Evolutionary conservation across 2,888 invertebrate species (phyloP).

Genomic region (Idaea straminata): DNA sequence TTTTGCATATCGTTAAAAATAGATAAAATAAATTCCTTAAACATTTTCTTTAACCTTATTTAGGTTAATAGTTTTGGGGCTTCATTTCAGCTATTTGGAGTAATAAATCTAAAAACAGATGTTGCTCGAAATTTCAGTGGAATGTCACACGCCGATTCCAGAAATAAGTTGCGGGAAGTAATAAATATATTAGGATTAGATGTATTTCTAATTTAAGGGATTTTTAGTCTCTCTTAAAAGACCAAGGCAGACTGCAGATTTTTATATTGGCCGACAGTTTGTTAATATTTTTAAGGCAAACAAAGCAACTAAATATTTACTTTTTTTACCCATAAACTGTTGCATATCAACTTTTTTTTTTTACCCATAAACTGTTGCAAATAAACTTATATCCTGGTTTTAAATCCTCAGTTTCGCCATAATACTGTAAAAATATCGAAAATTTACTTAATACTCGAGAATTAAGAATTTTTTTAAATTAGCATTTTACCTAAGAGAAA

Average conservation of each 20-base stretch:
- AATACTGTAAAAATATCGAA: too few relatives aligned
- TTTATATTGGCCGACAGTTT: too few relatives aligned
- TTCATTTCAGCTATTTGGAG: not conserved
- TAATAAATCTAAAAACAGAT: not conserved
- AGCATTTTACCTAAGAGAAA: too few relatives aligned
- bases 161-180: not conserved
- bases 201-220: not conserved
- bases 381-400: too few relatives aligned
- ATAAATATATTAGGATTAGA: not conserved
- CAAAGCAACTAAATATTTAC: too few relatives aligned
- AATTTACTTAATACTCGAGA: too few relatives aligned
- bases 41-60: not conserved
- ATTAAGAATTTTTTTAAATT: too few relatives aligned
- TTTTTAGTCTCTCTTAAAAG: not conserved
- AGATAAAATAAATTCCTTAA: not conserved
- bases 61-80: not conserved
- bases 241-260: not conserved
- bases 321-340: too few relatives aligned
- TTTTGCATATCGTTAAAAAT: not conserved
- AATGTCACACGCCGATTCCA: not conserved
- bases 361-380: too few relatives aligned
- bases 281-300: too few relatives aligned
- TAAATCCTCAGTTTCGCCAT: too few relatives aligned
- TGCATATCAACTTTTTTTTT: too few relatives aligned
- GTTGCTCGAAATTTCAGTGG: not conserved